Evolutionary conservation across 2,113 vertebrate genomes (phyloP).

Genomic region (Paratilapia polleni): DNA sequence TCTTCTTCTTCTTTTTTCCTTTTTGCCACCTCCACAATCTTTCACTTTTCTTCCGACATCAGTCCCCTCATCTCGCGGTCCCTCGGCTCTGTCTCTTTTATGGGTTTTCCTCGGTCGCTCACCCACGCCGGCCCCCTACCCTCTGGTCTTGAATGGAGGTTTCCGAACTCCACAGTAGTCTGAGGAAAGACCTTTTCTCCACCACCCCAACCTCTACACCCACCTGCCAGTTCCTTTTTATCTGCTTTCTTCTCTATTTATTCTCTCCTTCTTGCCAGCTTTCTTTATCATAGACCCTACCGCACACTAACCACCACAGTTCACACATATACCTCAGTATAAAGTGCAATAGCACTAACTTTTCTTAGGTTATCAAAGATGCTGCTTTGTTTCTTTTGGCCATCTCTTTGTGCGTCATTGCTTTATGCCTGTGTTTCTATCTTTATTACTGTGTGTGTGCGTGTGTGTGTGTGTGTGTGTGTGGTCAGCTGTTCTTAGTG

Average conservation of each 20-base stretch:
- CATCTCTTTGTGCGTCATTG: slow-evolving; percentile 31
- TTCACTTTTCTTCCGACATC: slow-evolving; percentile 14
- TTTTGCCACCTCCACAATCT: slow-evolving; percentile 43
- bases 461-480: slow-evolving; percentile 34
- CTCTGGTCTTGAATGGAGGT: slow-evolving; percentile 60
- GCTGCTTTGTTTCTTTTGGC: slow-evolving; percentile 24
- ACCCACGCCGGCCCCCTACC: slow-evolving; percentile 36
- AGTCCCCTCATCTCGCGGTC: neutral
- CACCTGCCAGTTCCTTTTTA: slow-evolving; percentile 37
- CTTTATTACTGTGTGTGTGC: slow-evolving; percentile 53
- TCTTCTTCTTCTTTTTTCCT: neutral
- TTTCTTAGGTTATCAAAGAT: neutral
- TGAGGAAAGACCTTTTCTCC: slow-evolving; percentile 65
- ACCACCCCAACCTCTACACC: slow-evolving; percentile 15
- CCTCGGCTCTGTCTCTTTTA: slow-evolving; percentile 20
- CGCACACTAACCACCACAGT: neutral
- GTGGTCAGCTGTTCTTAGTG: slow-evolving; percentile 72
- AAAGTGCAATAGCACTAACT: slow-evolving; percentile 9
- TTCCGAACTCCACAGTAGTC: slow-evolving; percentile 60
- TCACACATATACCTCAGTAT: neutral
- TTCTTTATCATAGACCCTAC: slow-evolving; percentile 8
- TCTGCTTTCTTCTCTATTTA: slow-evolving; percentile 13
- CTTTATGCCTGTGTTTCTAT: slow-evolving; percentile 21
- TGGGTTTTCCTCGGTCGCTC: slow-evolving; percentile 41
- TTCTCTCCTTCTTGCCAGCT: neutral